Evolutionary conservation across 2,888 invertebrate species (phyloP).

Genomic region (Dione juno): DNA sequence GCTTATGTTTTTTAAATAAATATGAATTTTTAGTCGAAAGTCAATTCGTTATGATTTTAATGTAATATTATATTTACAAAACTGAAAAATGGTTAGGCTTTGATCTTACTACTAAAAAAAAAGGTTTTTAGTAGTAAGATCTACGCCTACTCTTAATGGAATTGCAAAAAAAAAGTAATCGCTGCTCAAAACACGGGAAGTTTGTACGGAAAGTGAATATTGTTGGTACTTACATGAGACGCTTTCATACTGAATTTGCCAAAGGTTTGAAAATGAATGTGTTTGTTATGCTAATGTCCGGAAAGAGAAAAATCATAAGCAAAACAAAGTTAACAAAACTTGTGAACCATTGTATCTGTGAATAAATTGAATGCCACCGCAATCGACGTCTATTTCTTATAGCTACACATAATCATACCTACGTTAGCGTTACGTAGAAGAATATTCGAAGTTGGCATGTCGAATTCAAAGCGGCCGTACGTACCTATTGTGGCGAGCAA

Average conservation of each 20-base stretch:
- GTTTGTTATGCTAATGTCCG: conserved; percentile 39
- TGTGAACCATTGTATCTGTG: background rate
- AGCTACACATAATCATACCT: background rate
- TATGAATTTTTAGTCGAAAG: too few species aligned
- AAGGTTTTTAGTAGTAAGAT: too few species aligned
- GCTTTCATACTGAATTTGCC: conserved; percentile 26
- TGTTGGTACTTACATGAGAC: conserved; percentile 37
- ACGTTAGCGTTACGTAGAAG: conserved; percentile 22
- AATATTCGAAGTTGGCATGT: conserved; percentile 48
- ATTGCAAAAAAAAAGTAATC: conserved; percentile 56
- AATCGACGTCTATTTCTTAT: conserved; percentile 7
- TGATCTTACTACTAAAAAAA: too few species aligned
- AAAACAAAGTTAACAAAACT: conserved; percentile 36
- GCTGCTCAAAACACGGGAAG: conserved; percentile 61
- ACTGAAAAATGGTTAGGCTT: too few species aligned
- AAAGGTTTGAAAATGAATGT: conserved; percentile 25
- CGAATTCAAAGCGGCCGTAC: conserved; percentile 57
- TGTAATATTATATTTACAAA: too few species aligned
- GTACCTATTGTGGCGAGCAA: conserved; percentile 58
- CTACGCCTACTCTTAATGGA: too few species aligned
- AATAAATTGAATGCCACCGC: conserved; percentile 5
- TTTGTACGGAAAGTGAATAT: conserved; percentile 54
- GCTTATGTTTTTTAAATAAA: background rate
- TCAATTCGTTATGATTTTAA: too few species aligned
- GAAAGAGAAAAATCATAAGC: conserved; percentile 32